A percentile compares a stretch with the other conserved stretches of the same genome.
Evolutionary conservation across 2,888 invertebrate species (phyloP).

Genomic region (Philereme transversata): DNA sequence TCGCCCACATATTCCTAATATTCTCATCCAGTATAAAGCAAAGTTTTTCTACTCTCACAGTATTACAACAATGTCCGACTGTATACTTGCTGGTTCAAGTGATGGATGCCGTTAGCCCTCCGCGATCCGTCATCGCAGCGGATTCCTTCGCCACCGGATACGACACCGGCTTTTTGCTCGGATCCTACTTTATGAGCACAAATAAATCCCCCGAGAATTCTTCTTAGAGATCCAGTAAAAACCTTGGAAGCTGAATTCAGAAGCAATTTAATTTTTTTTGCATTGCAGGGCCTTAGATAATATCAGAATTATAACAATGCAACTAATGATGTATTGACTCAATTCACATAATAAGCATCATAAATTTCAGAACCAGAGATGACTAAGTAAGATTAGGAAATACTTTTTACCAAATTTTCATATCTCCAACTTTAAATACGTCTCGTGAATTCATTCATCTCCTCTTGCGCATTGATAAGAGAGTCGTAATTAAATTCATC

Average conservation of each 20-base stretch:
- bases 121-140: conserved; percentile 52
- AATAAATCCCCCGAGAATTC: conserved; percentile 41
- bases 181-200: conserved; percentile 48
- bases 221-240: conserved; percentile 20
- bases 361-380: conserved; percentile 10
- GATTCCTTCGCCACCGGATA: conserved; percentile 48
- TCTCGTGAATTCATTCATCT: conserved; percentile 42
- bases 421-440: conserved; percentile 19
- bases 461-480: conserved; percentile 52
- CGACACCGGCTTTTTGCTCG: conserved; percentile 47
- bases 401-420: conserved; percentile 16
- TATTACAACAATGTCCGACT: conserved; percentile 8
- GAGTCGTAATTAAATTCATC: conserved; percentile 61
- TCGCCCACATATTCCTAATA: not conserved
- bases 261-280: conserved; percentile 9
- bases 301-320: conserved; percentile 8
- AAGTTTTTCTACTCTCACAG: not conserved
- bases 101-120: conserved; percentile 52
- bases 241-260: conserved; percentile 15
- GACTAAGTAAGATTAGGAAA: conserved; percentile 7
- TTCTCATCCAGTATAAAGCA: not conserved
- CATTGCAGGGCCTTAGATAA: conserved; percentile 7
- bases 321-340: conserved; percentile 14
- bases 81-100: conserved; percentile 32
- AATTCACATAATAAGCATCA: conserved; percentile 13